A percentile compares a stretch with the other conserved stretches of the same genome.
These are phyloP conservation scores for Mongoloraphidia duomilia DNA, from an alignment of 2,888 invertebrate genomes.

Conservation along the genomic window DNA sequence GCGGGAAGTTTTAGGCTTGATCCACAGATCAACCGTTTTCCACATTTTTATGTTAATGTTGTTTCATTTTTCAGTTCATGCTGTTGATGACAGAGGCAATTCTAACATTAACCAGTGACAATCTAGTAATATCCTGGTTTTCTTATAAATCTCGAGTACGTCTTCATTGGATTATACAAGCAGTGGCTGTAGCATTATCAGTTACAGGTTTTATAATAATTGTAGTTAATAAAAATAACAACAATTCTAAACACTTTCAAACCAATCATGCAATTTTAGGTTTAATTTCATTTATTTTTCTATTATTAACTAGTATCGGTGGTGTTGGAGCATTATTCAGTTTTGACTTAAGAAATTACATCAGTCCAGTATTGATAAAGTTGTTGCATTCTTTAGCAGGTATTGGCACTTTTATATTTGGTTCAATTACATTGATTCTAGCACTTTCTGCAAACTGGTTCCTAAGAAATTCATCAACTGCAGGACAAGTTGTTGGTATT, in stretches of 20 bases:
- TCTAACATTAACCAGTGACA: slow-evolving; percentile 22
- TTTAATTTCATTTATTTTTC: slow-evolving; percentile 20
- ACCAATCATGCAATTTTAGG: slow-evolving; percentile 26
- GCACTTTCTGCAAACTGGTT: slow-evolving; percentile 17
- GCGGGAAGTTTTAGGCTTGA: no score
- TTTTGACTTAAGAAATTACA: slow-evolving; percentile 16
- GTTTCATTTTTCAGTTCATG: slow-evolving; percentile 25
- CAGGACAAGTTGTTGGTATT: slow-evolving; percentile 10
- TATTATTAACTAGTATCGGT: slow-evolving; percentile 19
- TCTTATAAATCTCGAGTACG: slow-evolving; percentile 17
- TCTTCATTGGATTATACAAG: slow-evolving; percentile 23
- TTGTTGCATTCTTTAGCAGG: slow-evolving; percentile 2
- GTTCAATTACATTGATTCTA: slow-evolving; percentile 11
- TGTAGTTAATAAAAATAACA: slow-evolving; percentile 21
- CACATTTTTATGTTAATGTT: background rate
- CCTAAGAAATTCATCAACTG: slow-evolving; percentile 6
- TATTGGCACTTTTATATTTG: slow-evolving; percentile 1
- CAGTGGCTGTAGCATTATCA: slow-evolving; percentile 18
- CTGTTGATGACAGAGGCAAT: slow-evolving; percentile 26
- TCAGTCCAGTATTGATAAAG: slow-evolving; percentile 4
- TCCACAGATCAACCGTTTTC: no score
- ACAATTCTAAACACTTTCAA: slow-evolving; percentile 23
- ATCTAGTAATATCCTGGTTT: slow-evolving; percentile 19
- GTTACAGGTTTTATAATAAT: slow-evolving; percentile 21
- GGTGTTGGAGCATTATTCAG: slow-evolving; percentile 24